phyloP scores from a whole-genome alignment of 1,140 invertebrate species.

The Bradysia coprophila region DNA sequence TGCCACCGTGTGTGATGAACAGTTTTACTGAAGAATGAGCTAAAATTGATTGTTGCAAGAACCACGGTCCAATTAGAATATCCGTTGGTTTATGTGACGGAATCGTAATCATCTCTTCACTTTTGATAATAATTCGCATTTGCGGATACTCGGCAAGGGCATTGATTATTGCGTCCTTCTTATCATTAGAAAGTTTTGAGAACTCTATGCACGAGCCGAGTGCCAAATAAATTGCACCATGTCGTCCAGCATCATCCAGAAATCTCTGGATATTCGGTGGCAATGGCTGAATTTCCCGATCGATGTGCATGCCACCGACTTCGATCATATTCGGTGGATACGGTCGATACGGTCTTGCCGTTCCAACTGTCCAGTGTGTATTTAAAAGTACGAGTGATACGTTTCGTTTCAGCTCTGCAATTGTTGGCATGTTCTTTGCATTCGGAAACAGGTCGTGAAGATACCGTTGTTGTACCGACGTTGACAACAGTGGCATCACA shows the following conservation, averaged over 20 bases:
- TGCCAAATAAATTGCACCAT: constrained; percentile 34
- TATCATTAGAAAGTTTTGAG: constrained; percentile 11
- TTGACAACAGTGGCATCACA: constrained; percentile 4
- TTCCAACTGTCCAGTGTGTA: constrained; percentile 30
- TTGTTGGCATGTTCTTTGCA: constrained; percentile 7
- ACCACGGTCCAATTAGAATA: constrained; percentile 40
- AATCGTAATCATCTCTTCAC: constrained; percentile 29
- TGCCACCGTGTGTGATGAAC: constrained; percentile 53
- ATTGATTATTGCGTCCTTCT: constrained; percentile 9
- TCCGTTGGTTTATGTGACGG: constrained; percentile 33
- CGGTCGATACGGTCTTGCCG: constrained; percentile 22
- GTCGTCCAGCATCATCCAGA: constrained; percentile 23
- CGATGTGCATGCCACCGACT: constrained; percentile 29
- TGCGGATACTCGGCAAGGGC: constrained; percentile 25
- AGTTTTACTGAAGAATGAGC: constrained; percentile 43
- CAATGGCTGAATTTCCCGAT: constrained; percentile 28
- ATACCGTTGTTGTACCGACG: constrained; percentile 16
- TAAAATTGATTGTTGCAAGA: constrained; percentile 49
- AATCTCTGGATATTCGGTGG: constrained; percentile 13
- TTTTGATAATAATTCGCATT: constrained; percentile 46
- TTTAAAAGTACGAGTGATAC: constrained; percentile 30
- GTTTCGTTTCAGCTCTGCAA: constrained; percentile 15
- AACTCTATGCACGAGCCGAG: constrained; percentile 27
- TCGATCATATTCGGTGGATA: constrained; percentile 29
- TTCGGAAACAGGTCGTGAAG: constrained; percentile 17